Base-by-base conservation (phyloP, 2,888 invertebrate species). In the Ichneumoninae sp. region DNA sequence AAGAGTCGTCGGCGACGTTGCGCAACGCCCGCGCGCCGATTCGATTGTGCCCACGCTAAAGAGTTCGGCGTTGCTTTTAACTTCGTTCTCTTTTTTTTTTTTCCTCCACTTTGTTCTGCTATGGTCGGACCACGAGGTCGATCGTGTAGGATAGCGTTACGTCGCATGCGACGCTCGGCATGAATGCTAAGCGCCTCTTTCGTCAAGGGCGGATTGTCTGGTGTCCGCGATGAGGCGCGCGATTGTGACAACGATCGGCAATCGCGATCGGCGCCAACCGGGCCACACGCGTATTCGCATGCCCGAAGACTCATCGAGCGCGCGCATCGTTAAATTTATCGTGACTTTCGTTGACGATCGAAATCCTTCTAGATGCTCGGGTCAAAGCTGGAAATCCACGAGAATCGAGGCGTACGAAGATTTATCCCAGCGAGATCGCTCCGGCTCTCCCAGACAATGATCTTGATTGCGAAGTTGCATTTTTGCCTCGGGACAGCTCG, bases 141-240 rank as follows among this genome's bases (percentile, higher is more conserved):
- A 65, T 77, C 57, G 44, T 60, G 80, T 57, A 80, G 79, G 79
- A 78, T 79, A 68, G 79, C 77, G 83, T 85, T 65, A 83, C 82
- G 82, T 60, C 62, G 72, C 78, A 80, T 78, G 86, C 72, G 81
- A 86, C 86, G 87, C 86, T 81, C 82, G 80, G 66, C 80, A 65
- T 90, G 91, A 90, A 91, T 91, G 90, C 87, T 91, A 91, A 92
- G 84, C 84, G 87, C 71, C 80, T 76, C 80, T 85, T 84, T 88
- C 86, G 83, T 84, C 87, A 89, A 91, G 88, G 88, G 87, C 90
- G 87, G 86, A 86, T 85, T 71, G 60, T 10, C 47, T n/a, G 74
- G 57, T 62, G 33, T 52, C 70, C 44, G 79, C 70, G 40, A 79
- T 30, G 47, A 57, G 33, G 65, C 44, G 47, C 47, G 36, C 44